Evolutionary conservation across 2,797 vertebrate species (phyloP), one percentile per base, ranked within the genome.

Genomic region (Alfaro cultratus): DNA sequence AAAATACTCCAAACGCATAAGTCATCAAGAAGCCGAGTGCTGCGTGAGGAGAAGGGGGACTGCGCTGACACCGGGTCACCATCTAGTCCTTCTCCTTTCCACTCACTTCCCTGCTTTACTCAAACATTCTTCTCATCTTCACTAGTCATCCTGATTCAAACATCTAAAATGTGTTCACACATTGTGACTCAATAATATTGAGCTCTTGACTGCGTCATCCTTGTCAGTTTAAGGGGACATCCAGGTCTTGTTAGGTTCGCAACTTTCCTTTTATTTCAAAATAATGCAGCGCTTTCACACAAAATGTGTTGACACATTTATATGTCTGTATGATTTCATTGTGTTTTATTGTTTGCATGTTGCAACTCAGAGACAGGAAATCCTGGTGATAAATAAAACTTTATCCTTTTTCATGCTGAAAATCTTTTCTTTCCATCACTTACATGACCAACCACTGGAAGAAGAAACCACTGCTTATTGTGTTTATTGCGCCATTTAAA

Each of bases 11-110:
- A 88, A 94, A 93, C n/a, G 75, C 90, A 88, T 62, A 92, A 93
- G 92, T 96, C 95, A 95, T 95, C 94, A 96, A 94, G 91, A 96
- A 95, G 90, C 78, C 75, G 78, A 91, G 87, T 87, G 90, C 89
- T 93, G 83, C n/a, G 49, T 79, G 88, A 81, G 91, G 87, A 79
- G 86, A 81, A 84, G 84, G 87, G 47, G 75, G 29, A 74, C 87
- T 64, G 73, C 29, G 74, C 90, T 89, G 83, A 90, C 53, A 86
- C 83, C 93, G 92, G 92, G 92, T 94, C 91, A 87, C 86, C 86
- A 86, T 81, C 87, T 67, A 49, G 86, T 86, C 79, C 87, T 89
- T 85, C 89, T 81, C 60, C 80, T 75, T 82, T 81, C 79, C 76
- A 80, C 83, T 83, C 85, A 80, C 79, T 73, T 62, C 57, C 70